Evolutionary conservation across 2,113 vertebrate species (phyloP).

Genomic region (Neogobius melanostomus): DNA sequence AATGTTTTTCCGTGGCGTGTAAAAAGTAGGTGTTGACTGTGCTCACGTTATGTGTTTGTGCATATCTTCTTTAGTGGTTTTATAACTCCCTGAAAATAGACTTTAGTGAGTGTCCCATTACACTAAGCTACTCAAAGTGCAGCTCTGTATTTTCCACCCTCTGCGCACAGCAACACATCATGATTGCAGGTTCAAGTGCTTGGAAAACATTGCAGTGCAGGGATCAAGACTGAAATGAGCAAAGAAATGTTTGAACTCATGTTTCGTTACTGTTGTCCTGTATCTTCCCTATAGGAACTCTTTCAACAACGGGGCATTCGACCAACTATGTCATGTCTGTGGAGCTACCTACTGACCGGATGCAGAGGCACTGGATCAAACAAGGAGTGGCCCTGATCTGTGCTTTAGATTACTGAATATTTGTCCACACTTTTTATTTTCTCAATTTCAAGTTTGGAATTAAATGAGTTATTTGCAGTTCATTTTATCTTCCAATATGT

Average conservation of each 20-base stretch:
- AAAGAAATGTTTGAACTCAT: neutral
- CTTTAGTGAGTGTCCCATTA: slow-evolving; percentile 63
- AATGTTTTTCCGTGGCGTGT: neutral
- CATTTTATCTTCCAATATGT: no score
- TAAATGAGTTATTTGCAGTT: neutral
- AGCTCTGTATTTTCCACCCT: slow-evolving; percentile 60
- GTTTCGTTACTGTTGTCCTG: slow-evolving; percentile 22
- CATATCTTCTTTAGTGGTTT: slow-evolving; percentile 45
- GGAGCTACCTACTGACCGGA: slow-evolving; percentile 80
- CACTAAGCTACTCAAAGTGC: slow-evolving; percentile 57
- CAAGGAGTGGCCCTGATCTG: slow-evolving; percentile 87
- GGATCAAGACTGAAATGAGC: slow-evolving; percentile 6
- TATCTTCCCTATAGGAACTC: slow-evolving; percentile 73
- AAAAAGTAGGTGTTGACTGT: neutral
- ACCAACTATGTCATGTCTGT: slow-evolving; percentile 88
- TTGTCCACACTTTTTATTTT: no score
- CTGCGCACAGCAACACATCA: slow-evolving; percentile 26
- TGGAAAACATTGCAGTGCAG: slow-evolving; percentile 5
- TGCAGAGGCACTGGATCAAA: slow-evolving; percentile 89
- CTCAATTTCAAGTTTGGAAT: neutral
- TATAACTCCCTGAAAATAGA: slow-evolving; percentile 70
- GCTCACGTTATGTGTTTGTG: slow-evolving; percentile 30
- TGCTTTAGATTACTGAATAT: slow-evolving; percentile 83
- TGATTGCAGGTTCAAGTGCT: slow-evolving; percentile 1
- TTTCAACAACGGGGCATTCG: slow-evolving; percentile 88